Conservation (phyloP, 1,140 invertebrate species). For the Nilaparvata lugens region DNA sequence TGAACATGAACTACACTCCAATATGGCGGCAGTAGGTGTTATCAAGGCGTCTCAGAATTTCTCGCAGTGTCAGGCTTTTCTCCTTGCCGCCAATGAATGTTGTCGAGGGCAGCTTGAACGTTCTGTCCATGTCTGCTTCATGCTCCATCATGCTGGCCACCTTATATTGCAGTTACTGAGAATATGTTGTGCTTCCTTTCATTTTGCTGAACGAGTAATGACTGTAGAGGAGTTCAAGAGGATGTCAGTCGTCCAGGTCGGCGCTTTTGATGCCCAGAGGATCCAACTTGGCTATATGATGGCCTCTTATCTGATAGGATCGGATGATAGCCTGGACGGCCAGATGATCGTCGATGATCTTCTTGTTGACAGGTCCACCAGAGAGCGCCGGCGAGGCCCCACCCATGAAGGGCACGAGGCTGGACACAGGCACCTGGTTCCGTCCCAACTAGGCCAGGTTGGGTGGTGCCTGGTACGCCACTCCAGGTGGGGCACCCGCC, state of each 20-base stretch:
- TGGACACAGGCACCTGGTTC: constrained; percentile 63
- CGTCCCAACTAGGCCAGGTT: constrained; percentile 58
- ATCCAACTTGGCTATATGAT: constrained; percentile 96
- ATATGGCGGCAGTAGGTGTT: constrained; percentile 82
- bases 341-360: constrained; percentile 94
- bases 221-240: constrained; percentile 82
- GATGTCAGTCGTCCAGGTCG: constrained; percentile 77
- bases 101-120: constrained; percentile 93
- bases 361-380: constrained; percentile 64
- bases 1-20: constrained; percentile 99
- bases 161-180: constrained; percentile 43
- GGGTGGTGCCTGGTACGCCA: constrained; percentile 81
- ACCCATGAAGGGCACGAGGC: constrained; percentile 45
- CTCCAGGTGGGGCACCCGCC: constrained; percentile 65
- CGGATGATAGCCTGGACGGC: constrained; percentile 97
- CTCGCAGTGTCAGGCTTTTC: constrained; percentile 77
- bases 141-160: constrained; percentile 43
- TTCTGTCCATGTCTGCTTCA: constrained; percentile 92
- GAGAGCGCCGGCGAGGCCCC: constrained; percentile 32
- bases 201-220: constrained; percentile 72
- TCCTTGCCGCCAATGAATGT: constrained; percentile 97
- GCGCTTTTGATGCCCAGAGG: constrained; percentile 88
- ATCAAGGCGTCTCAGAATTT: constrained; percentile 89
- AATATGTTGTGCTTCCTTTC: constrained; percentile 41
- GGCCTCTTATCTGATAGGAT: constrained; percentile 97